Percentiles rank a stretch among this genome's conserved stretches.
Evolutionary conservation across 2,113 vertebrate genomes (phyloP).

Genomic region (Hippocampus mohnikei): DNA sequence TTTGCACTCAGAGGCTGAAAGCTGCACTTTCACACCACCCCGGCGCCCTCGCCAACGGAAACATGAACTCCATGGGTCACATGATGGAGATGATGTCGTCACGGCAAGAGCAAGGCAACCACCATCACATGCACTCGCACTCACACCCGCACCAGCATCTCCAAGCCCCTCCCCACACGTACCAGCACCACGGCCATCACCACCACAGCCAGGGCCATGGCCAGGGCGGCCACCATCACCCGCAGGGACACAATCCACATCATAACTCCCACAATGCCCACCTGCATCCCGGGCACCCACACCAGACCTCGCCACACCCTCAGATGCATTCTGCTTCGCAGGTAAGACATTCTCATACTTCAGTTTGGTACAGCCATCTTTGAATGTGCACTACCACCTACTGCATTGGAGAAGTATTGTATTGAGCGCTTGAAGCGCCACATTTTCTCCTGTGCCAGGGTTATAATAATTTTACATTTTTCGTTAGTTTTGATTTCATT

Average conservation of each 20-base stretch:
- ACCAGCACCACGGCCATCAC: conserved; percentile 81
- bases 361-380: neutral
- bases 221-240: conserved; percentile 85
- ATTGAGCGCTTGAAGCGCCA: too few relatives aligned
- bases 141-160: conserved; percentile 95
- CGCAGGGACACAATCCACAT: conserved; percentile 87
- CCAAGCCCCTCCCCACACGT: conserved; percentile 85
- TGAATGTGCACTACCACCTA: neutral
- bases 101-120: conserved; percentile 82
- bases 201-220: conserved; percentile 84
- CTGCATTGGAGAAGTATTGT: too few relatives aligned
- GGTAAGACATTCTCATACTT: conserved; percentile 66
- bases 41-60: conserved; percentile 90
- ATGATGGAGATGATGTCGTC: conserved; percentile 99
- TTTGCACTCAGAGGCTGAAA: conserved; percentile 87
- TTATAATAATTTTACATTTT: too few relatives aligned
- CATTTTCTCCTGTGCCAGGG: too few relatives aligned
- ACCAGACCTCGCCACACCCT: conserved; percentile 91
- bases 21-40: conserved; percentile 93
- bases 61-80: conserved; percentile 97
- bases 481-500: too few relatives aligned
- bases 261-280: conserved; percentile 92
- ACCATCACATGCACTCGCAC: conserved; percentile 94
- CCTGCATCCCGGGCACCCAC: conserved; percentile 85
- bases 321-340: conserved; percentile 88